Conservation (phyloP, 2,888 invertebrate genomes). For the Tetranychus piercei region DNA sequence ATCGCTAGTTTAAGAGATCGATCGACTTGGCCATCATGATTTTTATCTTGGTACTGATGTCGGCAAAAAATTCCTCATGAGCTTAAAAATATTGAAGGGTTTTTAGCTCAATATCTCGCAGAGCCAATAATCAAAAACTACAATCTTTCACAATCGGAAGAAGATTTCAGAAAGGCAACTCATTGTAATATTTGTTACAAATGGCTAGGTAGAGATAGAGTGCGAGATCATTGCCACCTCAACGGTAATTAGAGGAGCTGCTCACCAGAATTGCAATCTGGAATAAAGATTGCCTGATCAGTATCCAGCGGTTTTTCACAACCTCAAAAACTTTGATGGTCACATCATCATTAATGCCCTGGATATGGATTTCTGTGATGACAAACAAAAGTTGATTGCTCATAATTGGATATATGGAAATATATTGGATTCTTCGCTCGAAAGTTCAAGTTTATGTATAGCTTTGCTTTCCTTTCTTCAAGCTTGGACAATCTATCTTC, state of each 20-base stretch:
- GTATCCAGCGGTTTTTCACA: neutral
- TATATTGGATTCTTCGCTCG: neutral
- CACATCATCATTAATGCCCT: neutral
- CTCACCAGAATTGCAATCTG: neutral
- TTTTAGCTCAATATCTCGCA: no score
- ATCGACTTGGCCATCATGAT: no score
- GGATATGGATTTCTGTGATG: neutral
- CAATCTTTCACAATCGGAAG: neutral
- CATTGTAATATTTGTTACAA: neutral
- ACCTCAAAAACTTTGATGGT: conserved; percentile 3
- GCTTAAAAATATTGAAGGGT: no score
- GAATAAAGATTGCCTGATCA: neutral
- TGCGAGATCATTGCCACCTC: neutral
- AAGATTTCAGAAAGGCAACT: neutral
- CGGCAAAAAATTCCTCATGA: neutral
- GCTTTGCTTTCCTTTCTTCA: neutral
- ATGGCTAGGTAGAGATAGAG: neutral
- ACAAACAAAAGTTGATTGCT: neutral
- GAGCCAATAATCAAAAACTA: no score
- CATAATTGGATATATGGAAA: neutral
- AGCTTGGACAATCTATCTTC: neutral
- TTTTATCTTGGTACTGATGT: neutral
- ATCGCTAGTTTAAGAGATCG: no score
- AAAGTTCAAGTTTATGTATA: neutral
- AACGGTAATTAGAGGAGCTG: neutral